Evolutionary conservation across 1,140 invertebrate genomes (phyloP).

Genomic region (Drosophila simulans): DNA sequence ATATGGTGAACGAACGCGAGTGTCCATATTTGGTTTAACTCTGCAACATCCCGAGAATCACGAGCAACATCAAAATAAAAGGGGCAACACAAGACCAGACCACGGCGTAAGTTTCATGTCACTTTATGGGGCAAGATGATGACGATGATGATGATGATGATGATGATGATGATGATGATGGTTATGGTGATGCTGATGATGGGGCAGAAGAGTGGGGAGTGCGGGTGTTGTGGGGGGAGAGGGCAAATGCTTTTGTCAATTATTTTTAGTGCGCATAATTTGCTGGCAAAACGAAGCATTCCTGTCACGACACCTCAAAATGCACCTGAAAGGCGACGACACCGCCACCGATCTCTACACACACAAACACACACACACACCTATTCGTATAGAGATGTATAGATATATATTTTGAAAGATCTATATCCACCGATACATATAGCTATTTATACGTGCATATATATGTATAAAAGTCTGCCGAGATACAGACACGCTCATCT

Average conservation of each 20-base stretch:
- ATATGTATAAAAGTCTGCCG: slow-evolving; percentile 29
- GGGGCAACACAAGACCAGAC: slow-evolving; percentile 13
- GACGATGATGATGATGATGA: not conserved
- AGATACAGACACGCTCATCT: slow-evolving; percentile 40
- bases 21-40: slow-evolving; percentile 74
- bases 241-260: slow-evolving; percentile 66
- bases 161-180: not conserved
- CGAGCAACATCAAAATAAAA: slow-evolving; percentile 10
- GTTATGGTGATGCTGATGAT: not conserved
- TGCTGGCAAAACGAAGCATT: slow-evolving; percentile 64
- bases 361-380: not conserved
- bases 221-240: not conserved
- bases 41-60: slow-evolving; percentile 29
- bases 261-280: slow-evolving; percentile 83
- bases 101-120: slow-evolving; percentile 32
- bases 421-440: slow-evolving; percentile 30
- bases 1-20: slow-evolving; percentile 67
- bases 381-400: not conserved
- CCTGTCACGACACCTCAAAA: slow-evolving; percentile 81
- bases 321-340: slow-evolving; percentile 67
- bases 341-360: slow-evolving; percentile 17
- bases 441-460: slow-evolving; percentile 33
- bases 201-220: not conserved
- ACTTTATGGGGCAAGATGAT: slow-evolving; percentile 1
- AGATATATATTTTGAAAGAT: slow-evolving; percentile 12